Conservation (phyloP, 2,888 invertebrate genomes). For the Eupeodes latifasciatus region DNA sequence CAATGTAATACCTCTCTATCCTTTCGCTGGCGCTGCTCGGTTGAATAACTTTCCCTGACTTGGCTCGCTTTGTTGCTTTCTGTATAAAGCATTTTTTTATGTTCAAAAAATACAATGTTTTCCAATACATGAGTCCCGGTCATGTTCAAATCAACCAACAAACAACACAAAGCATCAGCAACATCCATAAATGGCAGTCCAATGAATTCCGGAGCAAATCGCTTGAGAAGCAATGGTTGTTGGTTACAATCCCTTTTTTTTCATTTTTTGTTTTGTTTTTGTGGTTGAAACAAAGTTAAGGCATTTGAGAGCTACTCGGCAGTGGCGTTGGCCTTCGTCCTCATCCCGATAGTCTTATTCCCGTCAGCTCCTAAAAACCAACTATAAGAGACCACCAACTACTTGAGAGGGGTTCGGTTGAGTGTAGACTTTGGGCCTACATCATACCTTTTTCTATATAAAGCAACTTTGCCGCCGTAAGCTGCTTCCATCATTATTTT, state of each 20-base stretch:
- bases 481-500: conserved; percentile 43
- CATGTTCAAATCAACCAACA: conserved; percentile 53
- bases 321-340: background rate
- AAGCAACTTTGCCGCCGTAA: conserved; percentile 1
- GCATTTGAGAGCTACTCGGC: background rate
- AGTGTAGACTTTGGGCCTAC: background rate
- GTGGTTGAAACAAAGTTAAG: conserved; percentile 29
- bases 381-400: conserved; percentile 28
- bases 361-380: background rate
- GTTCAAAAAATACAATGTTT: conserved; percentile 38
- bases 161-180: conserved; percentile 37
- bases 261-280: background rate
- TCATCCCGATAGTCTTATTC: background rate
- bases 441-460: background rate
- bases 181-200: conserved; percentile 49
- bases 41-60: conserved; percentile 52
- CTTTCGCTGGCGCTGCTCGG: background rate
- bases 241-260: conserved; percentile 21
- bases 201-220: conserved; percentile 51
- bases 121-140: conserved; percentile 42
- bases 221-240: conserved; percentile 21
- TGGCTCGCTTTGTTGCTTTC: background rate
- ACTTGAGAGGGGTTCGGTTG: conserved; percentile 3
- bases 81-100: conserved; percentile 34
- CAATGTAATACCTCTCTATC: conserved; percentile 6